Conservation (phyloP, 2,888 invertebrate genomes). For the Troilus luridus region DNA sequence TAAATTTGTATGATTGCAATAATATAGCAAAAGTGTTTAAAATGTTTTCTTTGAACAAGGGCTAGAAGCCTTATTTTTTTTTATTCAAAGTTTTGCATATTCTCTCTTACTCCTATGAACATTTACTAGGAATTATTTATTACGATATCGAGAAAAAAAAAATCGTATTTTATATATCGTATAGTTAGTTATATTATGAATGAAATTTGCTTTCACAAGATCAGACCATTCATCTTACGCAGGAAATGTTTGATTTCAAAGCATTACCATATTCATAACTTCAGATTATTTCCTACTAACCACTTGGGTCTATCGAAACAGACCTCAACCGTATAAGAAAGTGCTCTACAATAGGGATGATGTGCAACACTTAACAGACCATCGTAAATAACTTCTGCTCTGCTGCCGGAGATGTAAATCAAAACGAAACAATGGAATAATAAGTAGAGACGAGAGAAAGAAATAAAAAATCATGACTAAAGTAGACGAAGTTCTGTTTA, state of each 20-base stretch:
- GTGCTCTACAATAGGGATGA: not conserved
- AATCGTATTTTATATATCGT: too few relatives aligned
- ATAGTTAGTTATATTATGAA: too few relatives aligned
- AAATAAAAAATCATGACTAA: not conserved
- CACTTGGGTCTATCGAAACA: not conserved
- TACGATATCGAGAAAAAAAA: too few relatives aligned
- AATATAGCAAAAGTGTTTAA: too few relatives aligned
- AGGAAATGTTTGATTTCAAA: not conserved
- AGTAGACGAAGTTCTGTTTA: not conserved
- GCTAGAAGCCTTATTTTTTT: too few relatives aligned
- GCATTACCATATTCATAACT: not conserved
- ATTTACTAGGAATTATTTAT: too few relatives aligned
- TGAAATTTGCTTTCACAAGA: not conserved
- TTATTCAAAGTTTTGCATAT: too few relatives aligned
- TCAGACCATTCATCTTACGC: not conserved
- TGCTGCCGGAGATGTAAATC: not conserved
- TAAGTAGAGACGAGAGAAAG: not conserved
- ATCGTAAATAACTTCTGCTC: not conserved
- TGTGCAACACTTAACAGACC: not conserved
- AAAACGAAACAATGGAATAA: not conserved
- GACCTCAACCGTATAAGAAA: not conserved
- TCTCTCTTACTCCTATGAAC: too few relatives aligned
- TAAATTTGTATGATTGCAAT: too few relatives aligned
- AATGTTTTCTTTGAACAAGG: too few relatives aligned
- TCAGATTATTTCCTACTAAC: not conserved